These are phyloP conservation scores for Hartigia nigra DNA, from an alignment of 2,888 invertebrate genomes.

Conservation along the genomic window DNA sequence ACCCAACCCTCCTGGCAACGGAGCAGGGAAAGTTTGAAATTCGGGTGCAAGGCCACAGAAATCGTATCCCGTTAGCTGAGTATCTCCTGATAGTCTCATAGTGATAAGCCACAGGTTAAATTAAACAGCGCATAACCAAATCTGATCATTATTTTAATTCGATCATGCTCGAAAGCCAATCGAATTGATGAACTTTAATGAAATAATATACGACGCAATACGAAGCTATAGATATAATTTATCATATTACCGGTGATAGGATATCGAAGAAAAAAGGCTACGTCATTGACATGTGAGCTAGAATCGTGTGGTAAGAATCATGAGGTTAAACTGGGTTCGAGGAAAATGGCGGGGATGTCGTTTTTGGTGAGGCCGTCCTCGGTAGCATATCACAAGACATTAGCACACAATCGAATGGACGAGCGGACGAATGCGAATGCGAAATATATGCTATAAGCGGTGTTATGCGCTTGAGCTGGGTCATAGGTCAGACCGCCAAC, in stretches of 20 bases:
- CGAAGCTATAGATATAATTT: neutral
- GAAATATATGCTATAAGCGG: constrained; percentile 32
- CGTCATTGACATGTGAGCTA: neutral
- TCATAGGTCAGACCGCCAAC: constrained; percentile 63
- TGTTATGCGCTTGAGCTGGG: constrained; percentile 48
- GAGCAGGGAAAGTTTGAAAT: constrained; percentile 62
- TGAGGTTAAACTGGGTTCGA: neutral
- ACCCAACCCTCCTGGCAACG: constrained; percentile 36
- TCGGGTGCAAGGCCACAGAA: constrained; percentile 63
- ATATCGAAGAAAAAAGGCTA: neutral
- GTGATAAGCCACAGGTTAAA: neutral
- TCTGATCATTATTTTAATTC: neutral
- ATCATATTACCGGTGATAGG: neutral
- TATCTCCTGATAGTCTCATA: neutral
- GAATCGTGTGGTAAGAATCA: neutral
- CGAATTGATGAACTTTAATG: neutral
- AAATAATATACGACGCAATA: neutral
- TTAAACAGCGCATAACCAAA: neutral
- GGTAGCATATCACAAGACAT: constrained; percentile 53
- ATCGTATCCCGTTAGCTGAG: constrained; percentile 11
- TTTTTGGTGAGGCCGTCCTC: constrained; percentile 18
- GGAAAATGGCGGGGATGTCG: neutral
- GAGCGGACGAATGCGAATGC: constrained; percentile 57
- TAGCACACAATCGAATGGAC: constrained; percentile 65
- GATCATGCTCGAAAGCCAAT: neutral